A percentile compares a stretch with the other conserved stretches of the same genome.
Evolutionary conservation across 2,113 vertebrate species (phyloP).

Genomic region (Prietella phreatophila): DNA sequence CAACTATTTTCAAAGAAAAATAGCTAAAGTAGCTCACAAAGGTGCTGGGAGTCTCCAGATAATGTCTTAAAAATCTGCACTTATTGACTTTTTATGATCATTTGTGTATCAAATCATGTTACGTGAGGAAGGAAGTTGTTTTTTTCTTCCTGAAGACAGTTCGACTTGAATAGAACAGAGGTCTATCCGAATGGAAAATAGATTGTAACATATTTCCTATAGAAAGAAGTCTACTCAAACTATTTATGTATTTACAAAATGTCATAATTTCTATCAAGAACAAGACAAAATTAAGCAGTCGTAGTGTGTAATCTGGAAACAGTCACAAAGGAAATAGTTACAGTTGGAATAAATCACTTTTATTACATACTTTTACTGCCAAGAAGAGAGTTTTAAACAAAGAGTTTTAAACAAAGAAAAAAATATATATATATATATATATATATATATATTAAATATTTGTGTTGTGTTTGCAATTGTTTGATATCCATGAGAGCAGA

Average conservation of each 20-base stretch:
- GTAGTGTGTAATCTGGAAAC: background rate
- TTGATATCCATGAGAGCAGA: no score
- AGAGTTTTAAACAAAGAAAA: background rate
- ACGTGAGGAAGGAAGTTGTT: background rate
- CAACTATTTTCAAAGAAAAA: background rate
- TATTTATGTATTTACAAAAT: background rate
- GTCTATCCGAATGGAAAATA: background rate
- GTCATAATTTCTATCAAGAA: background rate
- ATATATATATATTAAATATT: no score
- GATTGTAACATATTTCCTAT: background rate
- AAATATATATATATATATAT: no score
- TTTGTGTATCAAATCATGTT: background rate
- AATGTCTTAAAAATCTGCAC: background rate
- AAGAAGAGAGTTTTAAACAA: background rate
- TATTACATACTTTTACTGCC: background rate
- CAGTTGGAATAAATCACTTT: background rate
- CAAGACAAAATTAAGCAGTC: background rate
- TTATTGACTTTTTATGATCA: background rate
- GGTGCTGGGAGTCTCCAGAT: background rate
- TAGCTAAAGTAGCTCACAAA: background rate
- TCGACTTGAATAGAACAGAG: background rate
- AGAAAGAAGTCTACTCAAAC: background rate
- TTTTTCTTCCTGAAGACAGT: background rate
- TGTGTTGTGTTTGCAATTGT: no score
- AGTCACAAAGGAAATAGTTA: background rate